Evolutionary conservation across 2,888 invertebrate genomes (phyloP), one percentile per base, ranked within the genome.

Genomic region (Polia nebulosa): DNA sequence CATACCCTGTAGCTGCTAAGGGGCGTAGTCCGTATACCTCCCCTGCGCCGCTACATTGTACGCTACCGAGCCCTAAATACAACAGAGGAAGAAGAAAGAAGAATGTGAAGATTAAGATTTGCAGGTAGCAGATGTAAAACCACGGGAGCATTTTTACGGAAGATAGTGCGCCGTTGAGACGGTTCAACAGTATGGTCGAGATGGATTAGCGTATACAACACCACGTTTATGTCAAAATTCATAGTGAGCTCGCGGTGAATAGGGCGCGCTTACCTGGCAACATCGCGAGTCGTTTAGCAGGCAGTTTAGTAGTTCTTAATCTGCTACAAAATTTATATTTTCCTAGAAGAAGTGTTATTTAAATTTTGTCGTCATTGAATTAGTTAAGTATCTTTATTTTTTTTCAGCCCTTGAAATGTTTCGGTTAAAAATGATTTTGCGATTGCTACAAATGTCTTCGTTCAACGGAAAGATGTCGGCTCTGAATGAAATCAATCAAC

Each of bases 381-480:
- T 55, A 34, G 15, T 20, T 9, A 45, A 29, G 17, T 13, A 45
- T 20, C 45, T 25, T 56, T 75, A 52, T 61, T 57, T 69, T 70
- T 57, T 57, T 94, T 68, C 91, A 96, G 96, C 97, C 87, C 96
- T 99, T 87, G 99, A 99, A 96, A 98, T 99, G 95, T 99, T 99
- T 96, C 97, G 99, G 85, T 96, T 99, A 83, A 99, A 99, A 96
- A 99, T 99, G 98, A 99, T 99, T 88, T 96, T 99, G 84, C 93
- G 98, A 90, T 97, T 99, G 87, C 95, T 99, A 80, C 99, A 99
- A 96, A 99, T 99, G 92, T 99, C 99, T 29, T 99, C 99, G 62
- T 99, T 99, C 91, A 99, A 99, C 95, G 99, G 99, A 44, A 99
- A 99, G 96, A 99, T 99, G 99, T 99, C 99, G 88, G 99, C 99